Base-by-base conservation (phyloP, 2,113 vertebrate species). In the Atlantisia rogersi region DNA sequence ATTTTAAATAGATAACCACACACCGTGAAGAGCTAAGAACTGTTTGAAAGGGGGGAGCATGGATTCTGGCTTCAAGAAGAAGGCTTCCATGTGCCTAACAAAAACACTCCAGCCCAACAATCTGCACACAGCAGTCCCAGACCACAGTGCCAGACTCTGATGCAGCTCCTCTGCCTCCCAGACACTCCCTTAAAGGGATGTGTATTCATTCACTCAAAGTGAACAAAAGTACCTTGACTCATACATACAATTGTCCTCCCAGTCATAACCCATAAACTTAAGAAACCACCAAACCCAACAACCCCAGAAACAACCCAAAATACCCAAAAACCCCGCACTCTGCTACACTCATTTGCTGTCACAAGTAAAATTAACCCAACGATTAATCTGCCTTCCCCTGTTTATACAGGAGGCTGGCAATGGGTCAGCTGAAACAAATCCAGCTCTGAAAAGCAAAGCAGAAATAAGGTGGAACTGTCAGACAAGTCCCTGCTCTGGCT, bases 341-440 rank as follows among this genome's bases (percentile, higher is more conserved):
- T 63, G 71, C 86, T 89, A 62, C 55, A 74, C 79, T 88, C 65
- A 73, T 22, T 87, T 79, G 86, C 73, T 89, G 94, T 88, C 73
- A 89, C 39, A 56, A 86, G 69, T 79, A 86, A 81, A 96, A 91
- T 88, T 60, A 92, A 63, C 79, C 80, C 68, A 71, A 75, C 4
- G 58, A 93, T 70, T 88, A 91, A 96, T 92, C 87, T 91, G 71
- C 60, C 70, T 90, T 95, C 64, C 79, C 24, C 0, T 90, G 90
- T 93, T 96, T 88, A 91, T 32, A 93, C 1, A 40, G 39, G 48
- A 93, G 77, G 69, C 58, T 94, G 88, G 94, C 92, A 93, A 2
- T 4, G 25, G 84, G 39, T 93, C 92, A 95, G 77, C 5, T 95
- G 94, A 92, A 94, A 94, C 50, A 73, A 40, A 76, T 70, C 77